Percentiles rank a stretch among this genome's conserved stretches.
These are phyloP conservation scores for Eidolon dupreanum DNA, from an alignment of 2,797 vertebrate genomes.

Conservation along the genomic window DNA sequence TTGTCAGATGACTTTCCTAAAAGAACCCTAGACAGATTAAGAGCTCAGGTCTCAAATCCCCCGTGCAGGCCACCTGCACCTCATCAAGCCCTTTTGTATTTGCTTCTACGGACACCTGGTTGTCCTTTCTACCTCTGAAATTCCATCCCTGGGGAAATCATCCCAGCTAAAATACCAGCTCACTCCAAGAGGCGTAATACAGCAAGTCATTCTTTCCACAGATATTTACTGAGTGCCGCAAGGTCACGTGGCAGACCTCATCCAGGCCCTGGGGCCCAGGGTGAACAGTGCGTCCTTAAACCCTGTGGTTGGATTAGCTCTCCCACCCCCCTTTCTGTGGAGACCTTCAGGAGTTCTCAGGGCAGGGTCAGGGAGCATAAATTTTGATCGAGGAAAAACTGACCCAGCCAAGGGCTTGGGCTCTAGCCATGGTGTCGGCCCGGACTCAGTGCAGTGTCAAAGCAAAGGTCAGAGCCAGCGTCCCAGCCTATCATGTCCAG, in stretches of 20 bases:
- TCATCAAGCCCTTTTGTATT: background rate
- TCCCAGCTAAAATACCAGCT: background rate
- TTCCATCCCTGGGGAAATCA: background rate
- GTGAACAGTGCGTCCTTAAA: background rate
- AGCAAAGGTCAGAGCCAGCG: background rate
- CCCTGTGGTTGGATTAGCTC: accelerated
- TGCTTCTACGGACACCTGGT: background rate
- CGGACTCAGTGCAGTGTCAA: accelerated
- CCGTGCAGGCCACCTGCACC: background rate
- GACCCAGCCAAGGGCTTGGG: background rate
- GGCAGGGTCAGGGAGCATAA: accelerated
- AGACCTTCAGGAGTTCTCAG: background rate
- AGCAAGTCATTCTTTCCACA: background rate
- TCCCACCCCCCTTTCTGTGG: background rate
- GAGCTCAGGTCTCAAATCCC: background rate
- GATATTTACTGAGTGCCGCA: background rate
- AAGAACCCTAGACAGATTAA: background rate
- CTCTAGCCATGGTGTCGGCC: background rate
- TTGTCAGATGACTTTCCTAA: background rate
- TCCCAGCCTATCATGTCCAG: background rate
- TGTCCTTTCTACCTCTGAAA: background rate
- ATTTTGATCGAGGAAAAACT: background rate
- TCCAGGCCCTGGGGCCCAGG: background rate
- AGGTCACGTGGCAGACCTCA: background rate
- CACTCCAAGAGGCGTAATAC: background rate